Percentiles rank a stretch among this genome's conserved stretches.
Evolutionary conservation across 2,888 invertebrate genomes (phyloP).

Genomic region (Esperia sulphurella): DNA sequence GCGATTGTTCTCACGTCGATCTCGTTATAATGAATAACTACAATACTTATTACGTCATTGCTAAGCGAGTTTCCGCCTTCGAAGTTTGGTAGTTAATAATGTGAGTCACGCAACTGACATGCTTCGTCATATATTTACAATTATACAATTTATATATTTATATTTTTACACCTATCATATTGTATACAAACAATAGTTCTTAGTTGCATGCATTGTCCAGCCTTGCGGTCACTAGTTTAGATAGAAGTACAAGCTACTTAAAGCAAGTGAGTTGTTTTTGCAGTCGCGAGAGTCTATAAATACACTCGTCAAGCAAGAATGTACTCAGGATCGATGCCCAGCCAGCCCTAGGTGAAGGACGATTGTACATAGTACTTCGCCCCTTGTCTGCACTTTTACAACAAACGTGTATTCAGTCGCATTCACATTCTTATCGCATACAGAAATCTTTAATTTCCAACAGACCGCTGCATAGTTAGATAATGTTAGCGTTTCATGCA

Average conservation of each 20-base stretch:
- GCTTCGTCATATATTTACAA: constrained; percentile 54
- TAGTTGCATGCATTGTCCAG: constrained; percentile 35
- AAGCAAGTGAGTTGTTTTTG: constrained; percentile 28
- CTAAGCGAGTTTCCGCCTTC: constrained; percentile 73
- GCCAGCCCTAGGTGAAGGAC: constrained; percentile 70
- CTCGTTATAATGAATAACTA: constrained; percentile 70
- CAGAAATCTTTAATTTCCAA: background rate
- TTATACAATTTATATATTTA: constrained; percentile 31
- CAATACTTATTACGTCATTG: constrained; percentile 76
- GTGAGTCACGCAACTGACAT: constrained; percentile 71
- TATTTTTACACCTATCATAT: background rate
- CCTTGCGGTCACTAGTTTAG: constrained; percentile 22
- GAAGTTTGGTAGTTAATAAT: constrained; percentile 67
- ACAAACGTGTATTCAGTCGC: background rate
- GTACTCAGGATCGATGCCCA: constrained; percentile 65
- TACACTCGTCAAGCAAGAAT: constrained; percentile 62
- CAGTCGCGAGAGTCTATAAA: constrained; percentile 59
- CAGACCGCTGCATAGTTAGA: background rate
- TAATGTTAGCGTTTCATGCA: background rate
- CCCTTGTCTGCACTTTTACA: constrained; percentile 26
- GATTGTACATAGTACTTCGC: constrained; percentile 58
- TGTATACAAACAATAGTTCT: background rate
- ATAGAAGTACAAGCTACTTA: constrained; percentile 1
- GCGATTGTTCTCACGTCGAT: constrained; percentile 72
- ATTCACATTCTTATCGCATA: background rate